These are phyloP conservation scores for Neodiprion virginianus DNA, from an alignment of 1,140 invertebrate species.

Conservation along the genomic window DNA sequence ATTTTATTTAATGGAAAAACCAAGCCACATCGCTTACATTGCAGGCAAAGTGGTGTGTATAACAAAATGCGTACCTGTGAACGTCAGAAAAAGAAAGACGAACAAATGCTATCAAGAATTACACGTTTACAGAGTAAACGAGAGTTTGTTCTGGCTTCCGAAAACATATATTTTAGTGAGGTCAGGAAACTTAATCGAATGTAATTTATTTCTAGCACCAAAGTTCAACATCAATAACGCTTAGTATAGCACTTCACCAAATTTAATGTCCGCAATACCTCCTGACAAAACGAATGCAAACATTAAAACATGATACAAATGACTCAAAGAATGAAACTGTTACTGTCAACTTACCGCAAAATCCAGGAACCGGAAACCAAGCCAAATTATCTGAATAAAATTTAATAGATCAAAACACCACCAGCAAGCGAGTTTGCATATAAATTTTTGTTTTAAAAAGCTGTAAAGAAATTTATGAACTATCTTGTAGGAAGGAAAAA, in stretches of 20 bases:
- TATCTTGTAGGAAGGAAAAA: too few species aligned
- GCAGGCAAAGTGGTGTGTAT: not conserved
- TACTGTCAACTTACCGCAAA: too few species aligned
- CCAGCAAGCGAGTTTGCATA: too few species aligned
- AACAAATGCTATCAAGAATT: slow-evolving; percentile 13
- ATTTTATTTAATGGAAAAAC: not conserved
- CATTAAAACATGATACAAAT: too few species aligned
- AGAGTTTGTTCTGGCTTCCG: not conserved
- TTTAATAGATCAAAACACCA: too few species aligned
- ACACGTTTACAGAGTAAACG: slow-evolving; percentile 9
- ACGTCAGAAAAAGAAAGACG: not conserved
- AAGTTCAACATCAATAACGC: not conserved
- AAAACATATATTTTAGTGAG: slow-evolving; percentile 4
- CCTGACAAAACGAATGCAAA: too few species aligned
- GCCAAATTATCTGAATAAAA: too few species aligned
- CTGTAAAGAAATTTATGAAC: too few species aligned
- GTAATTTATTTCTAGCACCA: not conserved
- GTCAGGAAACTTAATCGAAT: slow-evolving; percentile 1
- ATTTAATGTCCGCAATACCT: too few species aligned
- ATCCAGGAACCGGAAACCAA: too few species aligned
- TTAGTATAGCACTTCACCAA: not conserved
- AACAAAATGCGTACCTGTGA: not conserved
- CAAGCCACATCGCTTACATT: not conserved
- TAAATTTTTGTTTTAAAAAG: too few species aligned
- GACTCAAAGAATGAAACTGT: too few species aligned